Evolutionary conservation across 2,888 invertebrate genomes (phyloP).

Genomic region (Cosmia pyralina): DNA sequence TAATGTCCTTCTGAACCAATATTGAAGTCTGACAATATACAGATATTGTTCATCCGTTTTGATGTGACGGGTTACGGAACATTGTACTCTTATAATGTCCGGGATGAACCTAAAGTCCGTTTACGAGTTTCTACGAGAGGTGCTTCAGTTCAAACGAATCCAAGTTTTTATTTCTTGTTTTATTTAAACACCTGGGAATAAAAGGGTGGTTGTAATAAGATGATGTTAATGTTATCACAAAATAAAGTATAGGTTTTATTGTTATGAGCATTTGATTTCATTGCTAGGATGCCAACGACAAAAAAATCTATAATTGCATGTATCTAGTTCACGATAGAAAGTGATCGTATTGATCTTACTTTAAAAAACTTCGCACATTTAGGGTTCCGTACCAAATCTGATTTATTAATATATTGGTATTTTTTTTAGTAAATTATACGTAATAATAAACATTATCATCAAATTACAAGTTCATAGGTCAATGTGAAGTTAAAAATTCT

Average conservation of each 20-base stretch:
- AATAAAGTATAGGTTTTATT: slow-evolving; percentile 28
- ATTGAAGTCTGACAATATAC: slow-evolving; percentile 82
- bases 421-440: too few species aligned
- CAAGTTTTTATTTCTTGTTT: slow-evolving; percentile 85
- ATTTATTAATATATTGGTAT: too few species aligned
- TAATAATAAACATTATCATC: too few species aligned
- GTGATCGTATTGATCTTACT: too few species aligned
- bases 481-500: too few species aligned
- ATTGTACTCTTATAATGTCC: slow-evolving; percentile 84
- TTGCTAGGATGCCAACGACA: neutral
- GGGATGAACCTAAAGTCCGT: slow-evolving; percentile 82
- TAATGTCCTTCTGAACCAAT: slow-evolving; percentile 61
- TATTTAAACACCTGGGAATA: slow-evolving; percentile 77
- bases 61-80: slow-evolving; percentile 81
- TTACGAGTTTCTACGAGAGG: slow-evolving; percentile 79
- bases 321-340: too few species aligned
- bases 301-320: too few species aligned
- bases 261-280: neutral
- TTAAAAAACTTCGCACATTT: too few species aligned
- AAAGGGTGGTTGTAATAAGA: slow-evolving; percentile 60
- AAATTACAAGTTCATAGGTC: too few species aligned
- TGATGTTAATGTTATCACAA: slow-evolving; percentile 64
- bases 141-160: slow-evolving; percentile 80
- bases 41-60: slow-evolving; percentile 83
- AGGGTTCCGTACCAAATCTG: too few species aligned